phyloP scores from a whole-genome alignment of 2,797 vertebrate genomes.

The Fistularia tabacaria region DNA sequence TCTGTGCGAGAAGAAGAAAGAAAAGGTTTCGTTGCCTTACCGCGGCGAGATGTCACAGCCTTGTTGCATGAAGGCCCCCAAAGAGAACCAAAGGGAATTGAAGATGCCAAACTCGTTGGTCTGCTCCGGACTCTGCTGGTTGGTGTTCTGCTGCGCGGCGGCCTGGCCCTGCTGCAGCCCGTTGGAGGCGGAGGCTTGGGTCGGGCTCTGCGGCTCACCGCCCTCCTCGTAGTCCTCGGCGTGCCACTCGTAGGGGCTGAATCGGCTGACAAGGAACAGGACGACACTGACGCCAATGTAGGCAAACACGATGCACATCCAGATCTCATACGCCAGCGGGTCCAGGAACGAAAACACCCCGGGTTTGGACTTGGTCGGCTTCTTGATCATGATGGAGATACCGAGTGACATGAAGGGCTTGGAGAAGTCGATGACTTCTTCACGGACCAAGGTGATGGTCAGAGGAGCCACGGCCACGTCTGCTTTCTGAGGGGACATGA shows the following conservation, averaged over 20 bases:
- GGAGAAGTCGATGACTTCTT: constrained; percentile 99
- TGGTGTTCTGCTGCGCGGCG: constrained; percentile 72
- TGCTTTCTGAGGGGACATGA: constrained; percentile 79
- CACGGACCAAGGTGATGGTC: constrained; percentile 95
- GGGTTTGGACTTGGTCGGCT: constrained; percentile 97
- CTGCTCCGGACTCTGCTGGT: constrained; percentile 83
- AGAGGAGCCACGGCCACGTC: constrained; percentile 95
- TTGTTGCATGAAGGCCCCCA: constrained; percentile 99
- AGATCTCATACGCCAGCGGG: constrained; percentile 97
- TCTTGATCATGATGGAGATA: constrained; percentile 99
- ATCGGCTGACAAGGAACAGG: constrained; percentile 96
- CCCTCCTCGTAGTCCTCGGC: constrained; percentile 92
- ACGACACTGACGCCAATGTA: constrained; percentile 99
- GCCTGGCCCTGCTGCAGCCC: constrained; percentile 69
- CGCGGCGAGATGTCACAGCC: constrained; percentile 99
- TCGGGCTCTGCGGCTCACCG: constrained; percentile 77
- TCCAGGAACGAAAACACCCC: constrained; percentile 99
- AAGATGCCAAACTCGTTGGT: constrained; percentile 99
- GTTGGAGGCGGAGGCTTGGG: constrained; percentile 64
- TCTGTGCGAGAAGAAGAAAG: constrained; percentile 30
- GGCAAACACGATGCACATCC: constrained; percentile 99
- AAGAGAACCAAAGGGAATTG: constrained; percentile 98
- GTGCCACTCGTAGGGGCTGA: constrained; percentile 98
- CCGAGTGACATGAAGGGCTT: constrained; percentile 99
- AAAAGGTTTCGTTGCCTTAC: constrained; percentile 60